Evolutionary conservation across 2,113 vertebrate species (phyloP).

Genomic region (Oxygymnocypris stewartii): DNA sequence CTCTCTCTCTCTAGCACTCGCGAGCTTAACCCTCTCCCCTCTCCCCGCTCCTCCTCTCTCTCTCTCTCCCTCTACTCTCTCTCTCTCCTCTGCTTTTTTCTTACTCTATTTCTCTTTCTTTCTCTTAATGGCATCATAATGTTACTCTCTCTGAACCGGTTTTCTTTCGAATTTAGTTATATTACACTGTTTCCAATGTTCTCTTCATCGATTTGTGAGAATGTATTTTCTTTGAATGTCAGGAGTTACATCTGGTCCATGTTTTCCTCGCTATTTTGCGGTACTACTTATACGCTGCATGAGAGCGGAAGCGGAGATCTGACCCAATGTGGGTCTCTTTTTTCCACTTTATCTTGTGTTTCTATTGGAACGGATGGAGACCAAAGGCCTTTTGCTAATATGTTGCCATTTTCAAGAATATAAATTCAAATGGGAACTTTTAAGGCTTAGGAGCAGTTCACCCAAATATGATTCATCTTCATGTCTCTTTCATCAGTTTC

Average conservation of each 20-base stretch:
- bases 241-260: conserved; percentile 64
- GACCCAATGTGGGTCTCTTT: not conserved
- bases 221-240: conserved; percentile 57
- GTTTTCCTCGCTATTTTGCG: conserved; percentile 58
- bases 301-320: conserved; percentile 15
- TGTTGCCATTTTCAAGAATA: not conserved
- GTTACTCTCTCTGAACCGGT: conserved; percentile 53
- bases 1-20: conserved; percentile 24
- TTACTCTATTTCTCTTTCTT: conserved; percentile 13
- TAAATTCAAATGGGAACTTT: not conserved
- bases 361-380: not conserved
- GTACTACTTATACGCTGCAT: conserved; percentile 53
- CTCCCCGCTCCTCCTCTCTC: not conserved
- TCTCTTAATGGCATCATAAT: conserved; percentile 33
- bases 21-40: too few relatives aligned
- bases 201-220: conserved; percentile 54
- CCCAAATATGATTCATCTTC: not conserved
- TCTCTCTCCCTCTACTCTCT: not conserved
- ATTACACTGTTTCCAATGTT: conserved; percentile 63
- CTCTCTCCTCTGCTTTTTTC: not conserved
- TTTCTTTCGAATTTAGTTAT: conserved; percentile 61
- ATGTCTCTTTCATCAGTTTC: conserved; percentile 1
- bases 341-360: not conserved
- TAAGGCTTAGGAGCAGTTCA: conserved; percentile 1
- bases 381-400: not conserved